Evolutionary conservation across 1,140 invertebrate genomes (phyloP).

Genomic region (Drosophila nigromelanica): DNA sequence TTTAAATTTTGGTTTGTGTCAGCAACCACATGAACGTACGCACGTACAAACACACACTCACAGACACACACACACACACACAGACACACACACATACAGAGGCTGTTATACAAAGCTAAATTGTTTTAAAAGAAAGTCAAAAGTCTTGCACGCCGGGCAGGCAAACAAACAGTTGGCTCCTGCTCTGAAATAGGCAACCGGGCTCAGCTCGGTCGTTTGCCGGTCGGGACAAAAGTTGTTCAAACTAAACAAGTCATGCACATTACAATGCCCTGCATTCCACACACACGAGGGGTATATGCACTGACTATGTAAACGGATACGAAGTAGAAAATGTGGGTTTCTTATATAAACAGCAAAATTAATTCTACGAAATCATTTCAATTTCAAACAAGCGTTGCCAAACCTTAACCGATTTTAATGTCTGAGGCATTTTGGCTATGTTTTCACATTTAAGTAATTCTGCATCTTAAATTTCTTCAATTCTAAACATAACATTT

Average conservation of each 20-base stretch:
- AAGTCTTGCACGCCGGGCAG: slow-evolving; percentile 55
- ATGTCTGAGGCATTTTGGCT: too few species aligned
- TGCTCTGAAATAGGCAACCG: slow-evolving; percentile 42
- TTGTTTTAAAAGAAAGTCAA: slow-evolving; percentile 82
- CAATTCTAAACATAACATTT: too few species aligned
- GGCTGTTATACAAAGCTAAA: slow-evolving; percentile 68
- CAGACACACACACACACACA: slow-evolving; percentile 27
- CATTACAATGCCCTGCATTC: slow-evolving; percentile 43
- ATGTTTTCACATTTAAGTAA: too few species aligned
- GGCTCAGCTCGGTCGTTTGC: slow-evolving; percentile 30
- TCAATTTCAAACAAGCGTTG: too few species aligned
- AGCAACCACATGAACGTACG: slow-evolving; percentile 77
- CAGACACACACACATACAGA: slow-evolving; percentile 26
- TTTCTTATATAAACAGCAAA: too few species aligned
- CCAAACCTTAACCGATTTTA: too few species aligned
- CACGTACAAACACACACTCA: slow-evolving; percentile 8
- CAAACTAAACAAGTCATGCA: slow-evolving; percentile 78
- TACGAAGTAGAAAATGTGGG: too few species aligned
- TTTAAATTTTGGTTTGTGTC: slow-evolving; percentile 82
- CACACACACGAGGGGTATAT: slow-evolving; percentile 2
- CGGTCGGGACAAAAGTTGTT: slow-evolving; percentile 66
- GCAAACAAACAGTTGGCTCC: slow-evolving; percentile 49
- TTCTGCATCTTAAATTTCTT: too few species aligned
- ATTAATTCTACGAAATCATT: too few species aligned
- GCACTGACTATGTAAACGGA: neutral